Evolutionary conservation across 2,888 invertebrate species (phyloP).

Genomic region (Agrenia bidenticulata): DNA sequence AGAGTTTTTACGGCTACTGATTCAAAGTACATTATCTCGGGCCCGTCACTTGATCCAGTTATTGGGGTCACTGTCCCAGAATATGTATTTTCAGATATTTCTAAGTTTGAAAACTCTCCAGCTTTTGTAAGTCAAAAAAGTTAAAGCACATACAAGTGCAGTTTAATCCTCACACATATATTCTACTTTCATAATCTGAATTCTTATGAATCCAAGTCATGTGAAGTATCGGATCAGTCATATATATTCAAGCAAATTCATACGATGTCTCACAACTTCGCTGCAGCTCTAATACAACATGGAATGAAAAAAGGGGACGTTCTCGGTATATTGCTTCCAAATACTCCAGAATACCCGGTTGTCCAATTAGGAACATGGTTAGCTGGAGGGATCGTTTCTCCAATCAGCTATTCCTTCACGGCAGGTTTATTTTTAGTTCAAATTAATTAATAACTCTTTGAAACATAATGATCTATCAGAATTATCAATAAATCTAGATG

Average conservation of each 20-base stretch:
- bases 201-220: conserved; percentile 33
- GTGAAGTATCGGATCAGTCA: conserved; percentile 35
- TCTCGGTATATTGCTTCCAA: conserved; percentile 52
- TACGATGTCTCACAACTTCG: conserved; percentile 49
- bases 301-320: conserved; percentile 47
- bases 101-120: conserved; percentile 38
- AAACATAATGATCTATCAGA: no score
- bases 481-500: no score
- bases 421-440: conserved; percentile 19
- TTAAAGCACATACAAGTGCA: not conserved
- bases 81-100: conserved; percentile 19
- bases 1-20: no score
- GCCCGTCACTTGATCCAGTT: not conserved
- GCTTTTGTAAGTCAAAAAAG: conserved; percentile 28
- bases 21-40: not conserved
- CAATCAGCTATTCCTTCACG: conserved; percentile 53
- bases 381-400: conserved; percentile 52
- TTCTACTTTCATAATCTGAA: no score
- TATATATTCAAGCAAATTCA: conserved; percentile 41
- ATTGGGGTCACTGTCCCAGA: conserved; percentile 9
- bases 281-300: conserved; percentile 39
- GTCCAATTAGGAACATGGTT: conserved; percentile 45
- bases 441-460: not conserved
- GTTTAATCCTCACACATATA: no score
- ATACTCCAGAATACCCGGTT: conserved; percentile 52